Evolutionary conservation across 2,113 vertebrate genomes (phyloP).

Genomic region (Sander vitreus): DNA sequence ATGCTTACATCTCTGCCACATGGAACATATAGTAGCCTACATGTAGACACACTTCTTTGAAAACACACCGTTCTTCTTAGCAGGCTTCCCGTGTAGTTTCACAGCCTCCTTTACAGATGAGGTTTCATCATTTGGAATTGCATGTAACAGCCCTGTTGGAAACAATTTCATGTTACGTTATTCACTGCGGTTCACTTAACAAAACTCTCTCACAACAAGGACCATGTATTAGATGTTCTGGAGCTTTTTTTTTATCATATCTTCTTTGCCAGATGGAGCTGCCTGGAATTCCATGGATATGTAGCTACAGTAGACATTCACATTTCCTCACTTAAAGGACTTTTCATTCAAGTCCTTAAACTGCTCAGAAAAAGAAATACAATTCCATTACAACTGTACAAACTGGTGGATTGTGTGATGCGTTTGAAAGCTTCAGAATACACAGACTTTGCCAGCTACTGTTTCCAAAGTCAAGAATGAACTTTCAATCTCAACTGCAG

Average conservation of each 20-base stretch:
- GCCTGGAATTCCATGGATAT: background rate
- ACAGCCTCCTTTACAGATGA: constrained; percentile 79
- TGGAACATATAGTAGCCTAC: too few species aligned
- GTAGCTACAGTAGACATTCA: background rate
- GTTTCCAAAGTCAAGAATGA: background rate
- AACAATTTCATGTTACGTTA: background rate
- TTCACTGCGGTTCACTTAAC: background rate
- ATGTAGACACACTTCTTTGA: background rate
- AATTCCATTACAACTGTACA: background rate
- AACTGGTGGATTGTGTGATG: background rate
- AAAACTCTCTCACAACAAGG: background rate
- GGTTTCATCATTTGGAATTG: constrained; percentile 90
- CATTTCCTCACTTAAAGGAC: background rate
- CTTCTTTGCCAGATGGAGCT: background rate
- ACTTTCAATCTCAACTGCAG: background rate
- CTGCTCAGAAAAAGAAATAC: background rate
- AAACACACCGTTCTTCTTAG: constrained; percentile 84
- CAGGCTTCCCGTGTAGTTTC: constrained; percentile 61
- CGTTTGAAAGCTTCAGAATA: background rate
- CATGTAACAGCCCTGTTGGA: constrained; percentile 81
- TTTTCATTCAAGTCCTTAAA: background rate
- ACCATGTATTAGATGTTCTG: background rate
- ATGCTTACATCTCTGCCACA: background rate
- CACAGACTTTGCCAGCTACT: background rate
- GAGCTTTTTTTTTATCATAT: background rate